Base-by-base conservation (phyloP, 2,113 vertebrate genomes). In the Hippocampus barbouri region DNA sequence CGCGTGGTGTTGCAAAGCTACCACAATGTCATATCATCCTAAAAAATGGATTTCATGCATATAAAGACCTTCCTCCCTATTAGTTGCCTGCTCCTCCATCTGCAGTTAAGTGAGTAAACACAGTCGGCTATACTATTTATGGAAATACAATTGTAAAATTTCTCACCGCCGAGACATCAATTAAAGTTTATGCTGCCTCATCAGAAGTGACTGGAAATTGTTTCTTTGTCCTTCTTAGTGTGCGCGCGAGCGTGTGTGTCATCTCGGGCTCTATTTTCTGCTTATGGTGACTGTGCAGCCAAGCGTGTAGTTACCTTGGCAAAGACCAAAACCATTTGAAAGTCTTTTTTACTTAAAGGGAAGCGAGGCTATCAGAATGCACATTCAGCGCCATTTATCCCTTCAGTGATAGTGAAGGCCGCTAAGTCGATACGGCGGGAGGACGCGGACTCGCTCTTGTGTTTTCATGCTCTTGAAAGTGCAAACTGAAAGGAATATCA, bases 171-270 rank as follows among this genome's bases (percentile, higher is more conserved):
- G 14, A 60, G 75, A 86, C 78, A 79, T 87, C 79, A 83, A 83
- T 85, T 77, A 77, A 63, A 72, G 49, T 78, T 85, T 82, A 61
- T 80, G 83, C 84, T 62, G 78, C 56, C 75, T 89, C 85, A 87
- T 86, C 82, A 83, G 57, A 82, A 84, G 70, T 54, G 54, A 49
- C 30, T 72, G 34, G 63, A 66, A 83, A 87, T 72, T 54, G 78
- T 69, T 85, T 85, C 62, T 84, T 81, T 81, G 76, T 82, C 85
- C 75, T 81, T 78, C 30, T 79, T 30, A 68, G 75, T 34, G 66
- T 57, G 63, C 34, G 62, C 59, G 49, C 21, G 49, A 34, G 54
- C 64, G 66, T 57, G 8, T 10, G 53, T n/a, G 53, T 56, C 53
- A 23, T 66, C 27, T 53, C 65, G 9, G n/a, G 34, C 25, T 20